Base-by-base conservation (phyloP, 2,888 invertebrate species). In the Crocallis elinguaria region DNA sequence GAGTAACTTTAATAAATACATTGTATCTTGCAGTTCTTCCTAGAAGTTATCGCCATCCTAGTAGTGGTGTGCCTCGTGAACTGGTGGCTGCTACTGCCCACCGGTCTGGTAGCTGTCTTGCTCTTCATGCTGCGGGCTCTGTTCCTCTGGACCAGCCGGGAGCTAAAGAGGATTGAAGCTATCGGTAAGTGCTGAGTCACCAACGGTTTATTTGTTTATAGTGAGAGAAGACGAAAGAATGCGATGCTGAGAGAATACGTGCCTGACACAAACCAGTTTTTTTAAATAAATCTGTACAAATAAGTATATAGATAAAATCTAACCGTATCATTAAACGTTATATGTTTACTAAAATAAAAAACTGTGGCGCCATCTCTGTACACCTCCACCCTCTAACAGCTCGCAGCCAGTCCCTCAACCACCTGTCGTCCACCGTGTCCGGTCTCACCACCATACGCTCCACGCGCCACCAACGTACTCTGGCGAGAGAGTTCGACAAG, bases 381-480 rank as follows among this genome's bases (percentile, higher is more conserved):
- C n/a, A n/a, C 27, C 1, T n/a, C 27, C 27, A 9, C 9, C 27
- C 27, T 1, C n/a, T 27, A 23, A n/a, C 76, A 96, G 97, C 96
- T 23, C 94, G 97, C 44, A 97, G 97, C 67, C 97, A 97, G 9
- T 95, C 98, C 0, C 95, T 97, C 71, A 95, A 95, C 44, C 97
- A 98, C 78, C 86, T 97, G 12, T 95, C 94, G 56, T 95, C 96
- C 0, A 95, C 96, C 0, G 92, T 98, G 1, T 94, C 95, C 64
- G 98, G 98, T 0, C 84, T 98, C 1, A 93, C 95, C 2, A 97
- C 97, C 0, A 96, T 98, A 49, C 87, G 98, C 35, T 95, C 97
- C 0, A 95, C 95, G 44, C 89, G 93, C 8, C 94, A 94, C 38
- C 94, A 96, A 77, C 85, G 93, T 5, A 92, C 94, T 7, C 92